phyloP scores from a whole-genome alignment of 1,140 invertebrate genomes.

The Oedothorax gibbosus region DNA sequence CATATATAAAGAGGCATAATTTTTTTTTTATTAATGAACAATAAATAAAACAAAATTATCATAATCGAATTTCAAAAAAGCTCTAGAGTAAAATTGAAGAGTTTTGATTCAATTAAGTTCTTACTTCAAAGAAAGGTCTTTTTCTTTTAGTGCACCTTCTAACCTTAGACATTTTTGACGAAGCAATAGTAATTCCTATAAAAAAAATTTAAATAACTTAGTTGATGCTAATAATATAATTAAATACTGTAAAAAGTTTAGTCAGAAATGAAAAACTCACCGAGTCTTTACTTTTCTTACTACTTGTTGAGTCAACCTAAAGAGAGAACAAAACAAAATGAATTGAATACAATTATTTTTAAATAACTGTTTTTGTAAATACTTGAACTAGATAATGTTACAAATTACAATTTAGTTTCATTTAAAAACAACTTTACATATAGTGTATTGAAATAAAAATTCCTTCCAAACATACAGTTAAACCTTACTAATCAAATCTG shows the following conservation, averaged over 20 bases:
- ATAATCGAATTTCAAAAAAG: neutral
- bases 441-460: no score
- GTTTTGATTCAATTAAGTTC: neutral
- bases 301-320: constrained; percentile 37
- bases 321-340: neutral
- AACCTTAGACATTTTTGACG: constrained; percentile 51
- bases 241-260: neutral
- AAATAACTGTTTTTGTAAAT: neutral
- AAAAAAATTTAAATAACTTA: neutral
- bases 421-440: no score
- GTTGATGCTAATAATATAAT: neutral
- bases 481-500: no score
- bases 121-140: constrained; percentile 51
- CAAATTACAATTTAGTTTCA: no score
- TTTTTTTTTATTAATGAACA: no score
- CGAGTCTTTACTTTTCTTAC: constrained; percentile 48
- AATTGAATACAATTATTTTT: constrained; percentile 2
- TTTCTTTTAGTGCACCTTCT: constrained; percentile 57
- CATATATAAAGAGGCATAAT: no score
- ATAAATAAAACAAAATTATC: no score
- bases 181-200: constrained; percentile 45
- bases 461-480: no score
- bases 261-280: constrained; percentile 12
- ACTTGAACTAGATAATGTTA: no score
- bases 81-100: neutral